A percentile compares a stretch with the other conserved stretches of the same genome.
Conservation (phyloP, 1,140 invertebrate species). For the Lutraria rhynchaena region DNA sequence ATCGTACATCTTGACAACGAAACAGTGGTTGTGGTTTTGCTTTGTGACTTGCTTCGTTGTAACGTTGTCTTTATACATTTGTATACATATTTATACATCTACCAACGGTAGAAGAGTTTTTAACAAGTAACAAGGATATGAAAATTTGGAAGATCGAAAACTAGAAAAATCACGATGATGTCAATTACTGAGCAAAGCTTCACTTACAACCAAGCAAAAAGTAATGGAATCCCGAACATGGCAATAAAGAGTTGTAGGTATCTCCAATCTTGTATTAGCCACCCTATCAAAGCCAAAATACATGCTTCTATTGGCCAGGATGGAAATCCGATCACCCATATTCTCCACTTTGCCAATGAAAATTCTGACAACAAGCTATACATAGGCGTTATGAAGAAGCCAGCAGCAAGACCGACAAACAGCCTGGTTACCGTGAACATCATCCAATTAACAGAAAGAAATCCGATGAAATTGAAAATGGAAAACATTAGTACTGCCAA, state of each 20-base stretch:
- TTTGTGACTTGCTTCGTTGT: too few relatives aligned
- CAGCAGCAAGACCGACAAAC: slow-evolving; percentile 56
- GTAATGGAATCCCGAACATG: background rate
- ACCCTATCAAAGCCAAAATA: slow-evolving; percentile 11
- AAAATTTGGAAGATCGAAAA: too few relatives aligned
- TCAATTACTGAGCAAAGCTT: too few relatives aligned
- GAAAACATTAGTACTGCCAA: slow-evolving; percentile 18
- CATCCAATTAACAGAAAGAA: slow-evolving; percentile 49
- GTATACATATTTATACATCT: too few relatives aligned
- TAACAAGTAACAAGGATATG: too few relatives aligned
- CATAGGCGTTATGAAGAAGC: slow-evolving; percentile 27
- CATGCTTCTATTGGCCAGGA: slow-evolving; percentile 39
- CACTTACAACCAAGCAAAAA: slow-evolving; percentile 33
- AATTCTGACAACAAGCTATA: slow-evolving; percentile 27
- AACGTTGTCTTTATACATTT: too few relatives aligned
- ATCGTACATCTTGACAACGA: too few relatives aligned
- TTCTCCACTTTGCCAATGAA: slow-evolving; percentile 24
- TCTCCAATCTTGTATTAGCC: slow-evolving; percentile 40
- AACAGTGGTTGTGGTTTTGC: too few relatives aligned
- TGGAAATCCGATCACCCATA: slow-evolving; percentile 38
- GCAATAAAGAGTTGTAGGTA: slow-evolving; percentile 28
- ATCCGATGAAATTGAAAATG: slow-evolving; percentile 33
- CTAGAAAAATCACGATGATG: too few relatives aligned
- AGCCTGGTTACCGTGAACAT: slow-evolving; percentile 56
- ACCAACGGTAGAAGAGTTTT: too few relatives aligned